Base-by-base conservation (phyloP, 2,888 invertebrate genomes). In the Cylindroiulus punctatus region DNA sequence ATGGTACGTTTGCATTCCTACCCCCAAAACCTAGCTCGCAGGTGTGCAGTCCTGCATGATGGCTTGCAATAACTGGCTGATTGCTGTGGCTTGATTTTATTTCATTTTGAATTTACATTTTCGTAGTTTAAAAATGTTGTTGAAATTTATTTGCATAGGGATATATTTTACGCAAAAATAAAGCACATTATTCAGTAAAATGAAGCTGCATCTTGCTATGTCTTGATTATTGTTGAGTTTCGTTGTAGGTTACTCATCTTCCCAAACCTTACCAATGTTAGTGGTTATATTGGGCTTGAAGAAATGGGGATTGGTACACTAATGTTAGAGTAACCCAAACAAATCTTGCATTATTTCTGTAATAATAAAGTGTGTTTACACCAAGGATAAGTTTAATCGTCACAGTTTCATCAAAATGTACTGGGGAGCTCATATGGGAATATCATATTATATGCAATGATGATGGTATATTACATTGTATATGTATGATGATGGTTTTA, bases 1-100 rank as follows among this genome's bases (percentile, higher is more conserved):
- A 93, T 97, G 97, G 97, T 96, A 91, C 84, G 52, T 57, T 84
- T 30, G 52, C 32, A n/a, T 44, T 42, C 44, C 47, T 52, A 10
- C 30, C 36, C 47, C 84, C 47, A 19, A 17, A 81, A 81, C 44
- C 83, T 5, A 14, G 26, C 83, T 5, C 36, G 26, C 83, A 83
- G 76, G 76, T 76, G 76, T 76, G 76, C 76, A 2, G 30, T 42
- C 44, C 83, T 22, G 44, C 44, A 83, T 83, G 40, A 42, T 40
- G n/a, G 40, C 44, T 83, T 40, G 83, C 26, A 82, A 10, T 44
- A 40, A 3, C 83, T 40, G 5, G 10, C 40, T 82, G 36, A 82
- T 40, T 82, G 82, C n/a, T 40, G 36, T 65, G 65, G 52, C 26
- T 65, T 65, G 65, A 26, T 26, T 10, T 76, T 17, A 32, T 26